These are phyloP conservation scores for Cyprinodon diabolis DNA, from an alignment of 2,797 vertebrate species.

Conservation along the genomic window DNA sequence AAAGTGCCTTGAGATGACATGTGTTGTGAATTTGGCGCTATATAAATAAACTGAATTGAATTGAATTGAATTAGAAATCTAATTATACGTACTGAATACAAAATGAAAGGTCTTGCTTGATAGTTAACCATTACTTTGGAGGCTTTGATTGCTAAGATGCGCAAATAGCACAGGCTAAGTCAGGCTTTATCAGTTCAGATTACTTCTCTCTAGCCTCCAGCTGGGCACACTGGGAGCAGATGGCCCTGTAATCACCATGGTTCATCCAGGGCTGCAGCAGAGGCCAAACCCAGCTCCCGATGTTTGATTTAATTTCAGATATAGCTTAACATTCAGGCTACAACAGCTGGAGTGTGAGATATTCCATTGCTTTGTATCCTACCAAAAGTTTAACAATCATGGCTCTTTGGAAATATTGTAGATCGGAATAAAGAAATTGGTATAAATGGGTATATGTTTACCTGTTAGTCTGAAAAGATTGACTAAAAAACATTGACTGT, in stretches of 20 bases:
- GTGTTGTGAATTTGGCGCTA: too few species aligned
- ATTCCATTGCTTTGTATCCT: slow-evolving; percentile 27
- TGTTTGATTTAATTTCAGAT: slow-evolving; percentile 67
- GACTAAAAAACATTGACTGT: too few species aligned
- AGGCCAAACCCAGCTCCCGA: slow-evolving; percentile 58
- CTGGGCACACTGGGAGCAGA: slow-evolving; percentile 79
- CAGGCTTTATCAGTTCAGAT: slow-evolving; percentile 72
- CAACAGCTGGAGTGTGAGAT: slow-evolving; percentile 48
- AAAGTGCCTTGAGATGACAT: too few species aligned
- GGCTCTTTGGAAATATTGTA: slow-evolving; percentile 24
- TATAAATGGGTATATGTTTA: background rate
- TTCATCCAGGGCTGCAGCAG: slow-evolving; percentile 64
- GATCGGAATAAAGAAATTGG: slow-evolving; percentile 5
- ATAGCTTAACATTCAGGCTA: slow-evolving; percentile 58
- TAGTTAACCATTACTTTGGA: slow-evolving; percentile 22
- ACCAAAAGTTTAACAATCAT: slow-evolving; percentile 18
- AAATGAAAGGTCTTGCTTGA: slow-evolving; percentile 25
- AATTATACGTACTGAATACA: slow-evolving; percentile 28
- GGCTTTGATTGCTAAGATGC: slow-evolving; percentile 38
- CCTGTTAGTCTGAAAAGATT: background rate
- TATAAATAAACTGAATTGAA: too few species aligned
- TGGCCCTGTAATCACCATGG: slow-evolving; percentile 77
- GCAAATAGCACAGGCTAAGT: slow-evolving; percentile 51
- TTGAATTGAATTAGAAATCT: too few species aligned
- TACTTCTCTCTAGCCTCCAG: slow-evolving; percentile 69